phyloP scores from a whole-genome alignment of 2,797 vertebrate genomes.

The Halcyon chelicuti region DNA sequence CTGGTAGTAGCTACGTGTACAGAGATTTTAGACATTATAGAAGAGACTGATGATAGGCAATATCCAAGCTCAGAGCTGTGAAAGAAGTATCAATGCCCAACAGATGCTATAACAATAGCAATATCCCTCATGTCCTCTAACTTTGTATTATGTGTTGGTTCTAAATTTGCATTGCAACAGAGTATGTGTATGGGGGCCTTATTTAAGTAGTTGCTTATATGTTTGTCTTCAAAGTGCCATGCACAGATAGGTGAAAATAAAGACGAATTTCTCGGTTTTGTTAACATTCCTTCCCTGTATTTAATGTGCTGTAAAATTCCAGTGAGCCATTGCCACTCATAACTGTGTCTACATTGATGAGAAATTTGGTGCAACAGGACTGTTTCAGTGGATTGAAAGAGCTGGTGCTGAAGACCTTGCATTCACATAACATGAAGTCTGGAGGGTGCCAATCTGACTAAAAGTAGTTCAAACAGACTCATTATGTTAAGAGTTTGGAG shows the following conservation, averaged over 20 bases:
- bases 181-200: not conserved
- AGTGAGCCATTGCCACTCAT: not conserved
- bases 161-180: not conserved
- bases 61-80: not conserved
- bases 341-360: not conserved
- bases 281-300: not conserved
- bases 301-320: not conserved
- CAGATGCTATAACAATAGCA: not conserved
- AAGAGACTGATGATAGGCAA: not conserved
- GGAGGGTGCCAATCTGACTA: fast-evolving
- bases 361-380: not conserved
- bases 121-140: not conserved
- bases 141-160: not conserved
- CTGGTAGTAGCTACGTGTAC: not conserved
- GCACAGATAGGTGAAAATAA: not conserved
- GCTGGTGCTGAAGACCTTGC: not conserved
- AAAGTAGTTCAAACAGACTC: not conserved
- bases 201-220: not conserved
- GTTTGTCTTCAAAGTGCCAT: not conserved
- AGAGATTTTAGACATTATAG: not conserved
- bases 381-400: not conserved
- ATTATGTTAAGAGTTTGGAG: not conserved
- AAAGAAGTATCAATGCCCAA: not conserved
- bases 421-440: not conserved
- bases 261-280: not conserved